Evolutionary conservation across 2,888 invertebrate species (phyloP).

Genomic region (Hyppa rectilinea): DNA sequence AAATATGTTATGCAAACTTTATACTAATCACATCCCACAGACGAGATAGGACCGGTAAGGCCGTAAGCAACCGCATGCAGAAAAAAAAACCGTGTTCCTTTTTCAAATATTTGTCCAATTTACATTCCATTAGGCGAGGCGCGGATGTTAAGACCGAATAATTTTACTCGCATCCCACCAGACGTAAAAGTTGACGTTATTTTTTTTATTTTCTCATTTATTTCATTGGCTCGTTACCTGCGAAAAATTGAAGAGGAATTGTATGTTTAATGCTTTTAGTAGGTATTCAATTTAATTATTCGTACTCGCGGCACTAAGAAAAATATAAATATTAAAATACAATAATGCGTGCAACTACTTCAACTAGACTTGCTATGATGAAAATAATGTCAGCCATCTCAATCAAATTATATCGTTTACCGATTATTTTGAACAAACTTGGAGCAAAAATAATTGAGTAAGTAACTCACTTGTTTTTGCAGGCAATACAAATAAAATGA

Average conservation of each 20-base stretch:
- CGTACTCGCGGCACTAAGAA: neutral
- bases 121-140: constrained; percentile 63
- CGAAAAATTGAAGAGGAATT: constrained; percentile 3
- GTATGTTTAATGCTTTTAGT: neutral
- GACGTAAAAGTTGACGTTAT: constrained; percentile 30
- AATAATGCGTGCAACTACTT: neutral
- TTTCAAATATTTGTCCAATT: constrained; percentile 66
- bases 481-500: too few relatives aligned
- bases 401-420: neutral
- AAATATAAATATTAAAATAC: neutral
- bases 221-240: constrained; percentile 9
- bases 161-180: constrained; percentile 47
- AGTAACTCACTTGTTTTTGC: too few relatives aligned
- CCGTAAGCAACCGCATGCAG: constrained; percentile 31
- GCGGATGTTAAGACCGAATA: constrained; percentile 44
- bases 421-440: neutral
- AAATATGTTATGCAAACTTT: constrained; percentile 29
- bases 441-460: too few relatives aligned
- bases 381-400: neutral
- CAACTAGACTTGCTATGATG: neutral
- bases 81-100: constrained; percentile 44
- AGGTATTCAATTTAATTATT: neutral
- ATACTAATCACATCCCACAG: constrained; percentile 40
- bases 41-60: constrained; percentile 18
- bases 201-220: constrained; percentile 22